Evolutionary conservation across 2,888 invertebrate species (phyloP).

Genomic region (Drosophila monieri): DNA sequence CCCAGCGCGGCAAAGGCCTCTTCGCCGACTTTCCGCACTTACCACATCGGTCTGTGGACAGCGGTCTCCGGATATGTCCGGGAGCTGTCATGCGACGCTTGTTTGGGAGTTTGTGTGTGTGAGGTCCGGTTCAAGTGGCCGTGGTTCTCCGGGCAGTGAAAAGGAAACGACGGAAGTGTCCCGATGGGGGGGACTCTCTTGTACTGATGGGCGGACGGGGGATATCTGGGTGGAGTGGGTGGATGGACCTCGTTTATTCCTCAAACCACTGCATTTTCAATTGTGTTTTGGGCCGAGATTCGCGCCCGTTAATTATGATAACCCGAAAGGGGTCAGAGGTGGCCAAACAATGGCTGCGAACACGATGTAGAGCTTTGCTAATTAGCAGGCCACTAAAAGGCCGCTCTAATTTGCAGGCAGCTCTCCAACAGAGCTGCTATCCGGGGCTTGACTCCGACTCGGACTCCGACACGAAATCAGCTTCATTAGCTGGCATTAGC

Average conservation of each 20-base stretch:
- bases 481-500: conserved; percentile 75
- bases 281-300: conserved; percentile 48
- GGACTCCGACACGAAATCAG: conserved; percentile 60
- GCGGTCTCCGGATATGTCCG: conserved; percentile 30
- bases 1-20: conserved; percentile 34
- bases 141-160: conserved; percentile 32
- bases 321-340: conserved; percentile 30
- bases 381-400: conserved; percentile 68
- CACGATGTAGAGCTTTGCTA: conserved; percentile 56
- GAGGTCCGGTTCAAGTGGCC: conserved; percentile 68
- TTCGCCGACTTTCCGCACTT: conserved; percentile 48
- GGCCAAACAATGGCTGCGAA: conserved; percentile 36
- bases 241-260: background rate
- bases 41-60: background rate
- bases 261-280: conserved; percentile 32
- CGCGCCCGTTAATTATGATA: conserved; percentile 76
- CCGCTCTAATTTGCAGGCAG: conserved; percentile 65
- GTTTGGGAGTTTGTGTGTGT: conserved; percentile 46
- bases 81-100: conserved; percentile 57
- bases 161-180: conserved; percentile 61
- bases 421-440: conserved; percentile 42
- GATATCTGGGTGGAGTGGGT: background rate
- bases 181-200: conserved; percentile 58
- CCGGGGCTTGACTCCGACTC: conserved; percentile 35
- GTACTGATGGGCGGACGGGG: conserved; percentile 54